A percentile compares a stretch with the other conserved stretches of the same genome.
These are phyloP conservation scores for Heterodera schachtii DNA, from an alignment of 1,140 invertebrate genomes.

Conservation along the genomic window DNA sequence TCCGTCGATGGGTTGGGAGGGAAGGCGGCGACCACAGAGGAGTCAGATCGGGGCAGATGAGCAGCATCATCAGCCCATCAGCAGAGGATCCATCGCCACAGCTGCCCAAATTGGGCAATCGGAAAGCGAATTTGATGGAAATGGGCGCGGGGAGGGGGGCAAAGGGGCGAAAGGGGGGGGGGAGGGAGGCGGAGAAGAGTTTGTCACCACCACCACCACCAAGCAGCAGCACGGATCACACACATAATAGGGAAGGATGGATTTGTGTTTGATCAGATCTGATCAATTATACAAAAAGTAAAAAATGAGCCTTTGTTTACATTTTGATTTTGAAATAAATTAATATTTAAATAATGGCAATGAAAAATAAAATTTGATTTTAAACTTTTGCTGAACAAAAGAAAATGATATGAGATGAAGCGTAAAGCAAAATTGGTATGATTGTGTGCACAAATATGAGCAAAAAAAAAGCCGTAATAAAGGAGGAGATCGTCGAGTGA, in stretches of 20 bases:
- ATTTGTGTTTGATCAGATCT: not conserved
- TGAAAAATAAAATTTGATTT: not conserved
- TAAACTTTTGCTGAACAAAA: not conserved
- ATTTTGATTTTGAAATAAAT: not conserved
- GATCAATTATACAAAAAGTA: not conserved
- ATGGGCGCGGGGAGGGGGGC: not conserved
- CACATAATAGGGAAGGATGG: not conserved
- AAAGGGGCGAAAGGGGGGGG: not conserved
- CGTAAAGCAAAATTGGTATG: not conserved
- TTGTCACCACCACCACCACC: not conserved
- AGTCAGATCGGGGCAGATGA: not conserved
- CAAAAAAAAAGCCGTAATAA: not conserved
- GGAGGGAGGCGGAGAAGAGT: not conserved
- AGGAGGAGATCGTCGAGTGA: not conserved
- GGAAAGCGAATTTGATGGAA: slow-evolving; percentile 10
- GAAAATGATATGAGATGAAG: not conserved
- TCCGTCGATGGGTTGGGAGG: not conserved
- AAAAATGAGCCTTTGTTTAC: no score
- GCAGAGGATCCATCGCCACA: not conserved
- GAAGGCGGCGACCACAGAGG: not conserved
- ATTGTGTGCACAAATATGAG: not conserved
- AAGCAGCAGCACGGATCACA: no score
- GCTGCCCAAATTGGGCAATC: slow-evolving; percentile 1
- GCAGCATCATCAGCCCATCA: not conserved
- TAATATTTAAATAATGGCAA: not conserved